These are phyloP conservation scores for Oncorhynchus mykiss DNA, from an alignment of 2,113 vertebrate genomes.

Conservation along the genomic window DNA sequence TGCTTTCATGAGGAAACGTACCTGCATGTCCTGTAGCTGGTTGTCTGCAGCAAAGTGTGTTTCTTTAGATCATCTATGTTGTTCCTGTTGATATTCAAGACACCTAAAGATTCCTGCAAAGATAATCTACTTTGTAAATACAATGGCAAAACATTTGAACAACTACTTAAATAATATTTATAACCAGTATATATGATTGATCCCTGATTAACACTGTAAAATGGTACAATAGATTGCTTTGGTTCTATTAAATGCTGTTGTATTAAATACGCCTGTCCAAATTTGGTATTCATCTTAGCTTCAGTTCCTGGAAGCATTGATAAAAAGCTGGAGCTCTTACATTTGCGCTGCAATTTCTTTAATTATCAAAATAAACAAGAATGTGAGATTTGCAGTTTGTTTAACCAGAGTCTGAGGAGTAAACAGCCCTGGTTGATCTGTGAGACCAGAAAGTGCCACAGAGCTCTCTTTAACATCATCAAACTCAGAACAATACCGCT, in stretches of 20 bases:
- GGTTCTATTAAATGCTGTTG: too few relatives aligned
- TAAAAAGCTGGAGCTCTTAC: slow-evolving; percentile 46
- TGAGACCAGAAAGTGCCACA: slow-evolving; percentile 58
- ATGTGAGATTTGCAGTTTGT: slow-evolving; percentile 57
- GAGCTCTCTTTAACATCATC: slow-evolving; percentile 66
- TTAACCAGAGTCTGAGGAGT: slow-evolving; percentile 47
- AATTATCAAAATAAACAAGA: slow-evolving; percentile 68
- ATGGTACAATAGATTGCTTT: not conserved
- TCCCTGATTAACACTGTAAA: not conserved
- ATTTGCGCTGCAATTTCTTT: slow-evolving; percentile 66
- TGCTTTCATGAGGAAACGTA: slow-evolving; percentile 37
- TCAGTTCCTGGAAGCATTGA: not conserved
- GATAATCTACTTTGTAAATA: slow-evolving; percentile 22
- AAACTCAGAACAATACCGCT: slow-evolving; percentile 52
- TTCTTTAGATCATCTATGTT: slow-evolving; percentile 88
- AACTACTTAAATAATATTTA: not conserved
- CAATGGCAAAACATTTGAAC: slow-evolving; percentile 8
- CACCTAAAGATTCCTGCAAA: slow-evolving; percentile 82
- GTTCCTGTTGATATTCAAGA: slow-evolving; percentile 92
- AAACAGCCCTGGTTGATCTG: slow-evolving; percentile 58
- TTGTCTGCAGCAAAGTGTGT: slow-evolving; percentile 83
- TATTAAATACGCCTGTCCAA: not conserved
- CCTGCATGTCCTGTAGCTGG: slow-evolving; percentile 79
- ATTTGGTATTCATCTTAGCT: not conserved
- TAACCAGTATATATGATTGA: too few relatives aligned